A percentile compares a stretch with the other conserved stretches of the same genome.
phyloP scores from a whole-genome alignment of 2,797 vertebrate species.

The Poeciliopsis paucimaculata region DNA sequence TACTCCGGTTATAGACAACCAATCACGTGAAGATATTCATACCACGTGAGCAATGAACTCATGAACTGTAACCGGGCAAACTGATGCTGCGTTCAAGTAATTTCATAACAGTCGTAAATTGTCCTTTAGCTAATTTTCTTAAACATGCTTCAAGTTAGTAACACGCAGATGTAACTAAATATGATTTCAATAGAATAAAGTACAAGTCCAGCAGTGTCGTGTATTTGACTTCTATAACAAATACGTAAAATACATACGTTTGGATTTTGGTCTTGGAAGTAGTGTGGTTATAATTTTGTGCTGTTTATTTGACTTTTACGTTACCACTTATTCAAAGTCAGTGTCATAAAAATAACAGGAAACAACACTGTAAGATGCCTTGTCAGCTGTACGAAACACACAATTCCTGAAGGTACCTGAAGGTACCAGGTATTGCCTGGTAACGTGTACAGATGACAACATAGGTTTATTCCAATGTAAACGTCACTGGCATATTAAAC shows the following conservation, averaged over 20 bases:
- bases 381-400: not conserved
- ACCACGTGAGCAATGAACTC: conserved; percentile 69
- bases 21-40: conserved; percentile 48
- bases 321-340: not conserved
- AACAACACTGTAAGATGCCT: not conserved
- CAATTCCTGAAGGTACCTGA: conserved; percentile 14
- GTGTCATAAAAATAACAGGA: not conserved
- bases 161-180: not conserved
- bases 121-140: rapidly evolving
- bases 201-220: not conserved
- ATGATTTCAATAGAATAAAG: not conserved
- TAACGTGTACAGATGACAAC: conserved; percentile 39
- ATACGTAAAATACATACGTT: not conserved
- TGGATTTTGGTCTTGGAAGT: not conserved
- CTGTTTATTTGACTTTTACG: not conserved
- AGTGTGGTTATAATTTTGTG: not conserved
- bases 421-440: conserved; percentile 20
- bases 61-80: conserved; percentile 70
- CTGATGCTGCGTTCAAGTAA: conserved; percentile 24
- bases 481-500: not conserved
- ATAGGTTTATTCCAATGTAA: not conserved
- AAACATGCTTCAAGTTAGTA: not conserved
- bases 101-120: not conserved
- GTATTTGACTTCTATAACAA: not conserved
- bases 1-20: conserved; percentile 44